Conservation (phyloP, 2,888 invertebrate genomes). For the Nemoura dubitans region DNA sequence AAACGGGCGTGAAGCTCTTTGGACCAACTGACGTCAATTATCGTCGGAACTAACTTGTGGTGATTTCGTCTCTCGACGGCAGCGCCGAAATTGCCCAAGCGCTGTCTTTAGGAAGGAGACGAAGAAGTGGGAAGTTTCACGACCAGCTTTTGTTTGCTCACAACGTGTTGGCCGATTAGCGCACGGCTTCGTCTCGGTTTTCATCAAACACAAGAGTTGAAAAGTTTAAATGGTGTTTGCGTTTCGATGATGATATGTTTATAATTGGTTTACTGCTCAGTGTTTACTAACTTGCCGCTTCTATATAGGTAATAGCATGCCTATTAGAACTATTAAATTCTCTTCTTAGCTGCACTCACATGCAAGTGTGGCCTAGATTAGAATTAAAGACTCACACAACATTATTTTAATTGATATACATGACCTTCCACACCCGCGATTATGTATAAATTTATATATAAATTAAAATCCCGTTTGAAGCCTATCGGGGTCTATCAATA, state of each 20-base stretch:
- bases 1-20: not conserved
- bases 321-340: not conserved
- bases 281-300: not conserved
- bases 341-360: no score
- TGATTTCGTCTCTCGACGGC: not conserved
- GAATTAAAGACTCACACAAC: no score
- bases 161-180: not conserved
- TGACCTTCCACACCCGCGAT: no score
- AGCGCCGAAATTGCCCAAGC: not conserved
- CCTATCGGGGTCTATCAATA: no score
- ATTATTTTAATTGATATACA: no score
- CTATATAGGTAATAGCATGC: no score
- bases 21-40: conserved; percentile 4
- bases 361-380: no score
- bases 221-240: not conserved
- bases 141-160: not conserved
- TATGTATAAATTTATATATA: no score
- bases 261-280: not conserved
- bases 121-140: not conserved
- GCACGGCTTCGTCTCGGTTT: not conserved
- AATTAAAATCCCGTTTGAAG: no score
- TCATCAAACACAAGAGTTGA: not conserved
- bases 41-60: not conserved
- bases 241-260: not conserved
- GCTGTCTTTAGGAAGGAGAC: not conserved